Percentiles rank a stretch among this genome's conserved stretches.
Evolutionary conservation across 2,888 invertebrate species (phyloP).

Genomic region (Alcis repandata): DNA sequence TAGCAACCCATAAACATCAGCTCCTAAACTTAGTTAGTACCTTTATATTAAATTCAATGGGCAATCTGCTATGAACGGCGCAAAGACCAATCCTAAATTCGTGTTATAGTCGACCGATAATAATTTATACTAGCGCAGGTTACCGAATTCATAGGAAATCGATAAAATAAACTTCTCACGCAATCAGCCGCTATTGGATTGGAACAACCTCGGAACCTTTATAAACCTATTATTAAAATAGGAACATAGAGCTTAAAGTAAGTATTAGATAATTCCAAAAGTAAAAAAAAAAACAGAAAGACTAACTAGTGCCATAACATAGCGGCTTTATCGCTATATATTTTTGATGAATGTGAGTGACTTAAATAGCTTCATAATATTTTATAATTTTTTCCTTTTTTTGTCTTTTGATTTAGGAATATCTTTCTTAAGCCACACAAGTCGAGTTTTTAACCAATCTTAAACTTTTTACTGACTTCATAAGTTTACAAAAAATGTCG

Average conservation of each 20-base stretch:
- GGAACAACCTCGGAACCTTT: not conserved
- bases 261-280: too few relatives aligned
- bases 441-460: not conserved
- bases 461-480: not conserved
- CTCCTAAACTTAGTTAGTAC: not conserved
- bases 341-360: too few relatives aligned
- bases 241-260: too few relatives aligned
- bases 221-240: too few relatives aligned
- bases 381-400: too few relatives aligned
- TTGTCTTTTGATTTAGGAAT: too few relatives aligned
- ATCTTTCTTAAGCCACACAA: too few relatives aligned
- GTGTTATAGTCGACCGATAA: slow-evolving; percentile 17
- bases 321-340: too few relatives aligned
- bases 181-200: slow-evolving; percentile 27
- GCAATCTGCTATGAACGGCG: slow-evolving; percentile 13
- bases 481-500: not conserved
- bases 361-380: too few relatives aligned
- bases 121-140: slow-evolving; percentile 29
- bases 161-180: slow-evolving; percentile 37
- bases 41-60: slow-evolving; percentile 19
- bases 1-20: slow-evolving; percentile 7
- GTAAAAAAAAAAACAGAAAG: too few relatives aligned
- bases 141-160: slow-evolving; percentile 24
- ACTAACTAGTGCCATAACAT: too few relatives aligned
- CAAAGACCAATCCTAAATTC: slow-evolving; percentile 23